Percentiles rank a stretch among this genome's conserved stretches.
Conservation (phyloP, 1,140 invertebrate species). For the Drosophila sp. region DNA sequence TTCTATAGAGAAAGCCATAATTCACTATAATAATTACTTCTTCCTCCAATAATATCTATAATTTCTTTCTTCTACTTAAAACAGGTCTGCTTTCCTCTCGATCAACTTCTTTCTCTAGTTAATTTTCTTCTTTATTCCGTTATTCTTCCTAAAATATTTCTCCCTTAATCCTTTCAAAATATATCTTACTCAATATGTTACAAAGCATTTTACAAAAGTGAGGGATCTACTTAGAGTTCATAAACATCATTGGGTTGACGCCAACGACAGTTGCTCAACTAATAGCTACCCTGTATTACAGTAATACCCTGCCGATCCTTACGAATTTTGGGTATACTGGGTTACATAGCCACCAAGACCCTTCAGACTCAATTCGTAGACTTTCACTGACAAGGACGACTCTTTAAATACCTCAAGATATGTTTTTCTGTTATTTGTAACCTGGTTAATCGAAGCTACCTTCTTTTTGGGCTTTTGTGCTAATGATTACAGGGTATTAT, state of each 20-base stretch:
- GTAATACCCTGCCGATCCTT: background rate
- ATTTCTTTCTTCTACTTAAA: no score
- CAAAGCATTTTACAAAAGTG: background rate
- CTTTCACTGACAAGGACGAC: no score
- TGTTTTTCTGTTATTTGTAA: background rate
- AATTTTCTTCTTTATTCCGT: no score
- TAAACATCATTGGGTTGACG: background rate
- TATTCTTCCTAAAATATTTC: background rate
- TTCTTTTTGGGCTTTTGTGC: background rate
- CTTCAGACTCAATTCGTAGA: no score
- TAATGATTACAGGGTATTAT: conserved; percentile 19
- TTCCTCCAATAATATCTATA: no score
- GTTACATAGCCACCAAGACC: no score
- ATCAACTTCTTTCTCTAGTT: no score
- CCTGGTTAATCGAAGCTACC: background rate
- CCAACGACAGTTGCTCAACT: background rate
- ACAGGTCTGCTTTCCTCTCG: no score
- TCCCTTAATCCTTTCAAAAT: background rate
- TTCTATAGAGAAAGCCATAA: no score
- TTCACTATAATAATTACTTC: no score
- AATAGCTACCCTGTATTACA: background rate
- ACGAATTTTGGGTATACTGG: no score
- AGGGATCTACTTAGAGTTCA: background rate
- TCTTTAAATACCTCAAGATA: background rate
- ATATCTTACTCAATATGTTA: no score